These are phyloP conservation scores for Steinernema feltiae DNA, from an alignment of 1,140 invertebrate species.

Conservation along the genomic window DNA sequence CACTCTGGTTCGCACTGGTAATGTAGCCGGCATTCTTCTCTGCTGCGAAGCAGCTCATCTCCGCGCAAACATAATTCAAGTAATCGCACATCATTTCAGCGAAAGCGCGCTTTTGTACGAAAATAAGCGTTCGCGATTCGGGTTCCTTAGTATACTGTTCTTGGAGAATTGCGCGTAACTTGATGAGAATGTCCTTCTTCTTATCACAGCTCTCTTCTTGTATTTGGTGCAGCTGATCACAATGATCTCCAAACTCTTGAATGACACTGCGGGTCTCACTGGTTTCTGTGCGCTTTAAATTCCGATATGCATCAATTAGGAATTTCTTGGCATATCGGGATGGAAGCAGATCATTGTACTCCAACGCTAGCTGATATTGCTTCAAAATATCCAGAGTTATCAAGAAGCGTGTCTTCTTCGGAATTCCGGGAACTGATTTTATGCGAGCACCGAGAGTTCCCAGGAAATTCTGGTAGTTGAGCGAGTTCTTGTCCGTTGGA, in stretches of 20 bases:
- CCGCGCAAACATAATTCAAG: not conserved
- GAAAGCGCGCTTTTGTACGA: conserved; percentile 17
- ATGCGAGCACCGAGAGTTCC: not conserved
- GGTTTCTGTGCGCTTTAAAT: not conserved
- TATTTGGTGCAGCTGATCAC: not conserved
- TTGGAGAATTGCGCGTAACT: not conserved
- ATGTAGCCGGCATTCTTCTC: not conserved
- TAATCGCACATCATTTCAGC: conserved; percentile 3
- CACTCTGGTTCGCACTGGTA: conserved; percentile 8
- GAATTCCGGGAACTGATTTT: not conserved
- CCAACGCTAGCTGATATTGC: not conserved
- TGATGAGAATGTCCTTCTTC: conserved; percentile 13
- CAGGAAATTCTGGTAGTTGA: not conserved
- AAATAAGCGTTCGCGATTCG: conserved; percentile 16
- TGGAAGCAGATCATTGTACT: not conserved
- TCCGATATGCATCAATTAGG: not conserved
- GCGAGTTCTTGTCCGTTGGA: not conserved
- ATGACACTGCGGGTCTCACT: not conserved
- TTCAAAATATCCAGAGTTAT: not conserved
- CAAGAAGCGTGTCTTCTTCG: not conserved
- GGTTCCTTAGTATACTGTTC: conserved; percentile 11
- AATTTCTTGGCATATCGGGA: not conserved
- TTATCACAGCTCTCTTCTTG: not conserved
- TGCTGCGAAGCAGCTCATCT: not conserved
- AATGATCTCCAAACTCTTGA: not conserved